Conservation (phyloP, 2,113 vertebrate genomes). For the Scopus umbretta region DNA sequence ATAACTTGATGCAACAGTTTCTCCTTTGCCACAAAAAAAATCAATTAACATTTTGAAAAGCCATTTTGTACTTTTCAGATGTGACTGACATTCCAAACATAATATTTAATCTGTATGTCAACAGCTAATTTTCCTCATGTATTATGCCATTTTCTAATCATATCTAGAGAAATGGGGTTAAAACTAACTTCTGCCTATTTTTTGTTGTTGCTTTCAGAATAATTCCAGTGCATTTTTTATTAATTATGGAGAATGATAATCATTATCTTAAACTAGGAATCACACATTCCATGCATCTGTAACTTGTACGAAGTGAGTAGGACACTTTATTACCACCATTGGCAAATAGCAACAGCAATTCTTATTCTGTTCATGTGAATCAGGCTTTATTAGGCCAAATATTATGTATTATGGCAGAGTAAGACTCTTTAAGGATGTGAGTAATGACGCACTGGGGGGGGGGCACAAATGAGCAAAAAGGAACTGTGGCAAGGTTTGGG, state of each 20-base stretch:
- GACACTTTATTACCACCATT: not conserved
- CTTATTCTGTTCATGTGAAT: not conserved
- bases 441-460: not conserved
- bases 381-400: not conserved
- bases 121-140: not conserved
- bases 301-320: not conserved
- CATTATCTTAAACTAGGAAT: not conserved
- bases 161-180: not conserved
- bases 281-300: not conserved
- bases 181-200: not conserved
- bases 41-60: not conserved
- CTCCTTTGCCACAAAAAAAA: not conserved
- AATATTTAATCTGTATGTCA: not conserved
- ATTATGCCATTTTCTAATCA: not conserved
- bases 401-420: not conserved
- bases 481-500: not conserved
- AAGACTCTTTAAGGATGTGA: not conserved
- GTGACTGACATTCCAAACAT: not conserved
- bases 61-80: not conserved
- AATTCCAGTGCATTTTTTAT: not conserved
- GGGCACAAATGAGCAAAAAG: not conserved
- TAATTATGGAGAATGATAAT: not conserved
- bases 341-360: not conserved
- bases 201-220: not conserved
- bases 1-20: not conserved